Conservation (phyloP, 2,888 invertebrate genomes). For the Caradrina clavipalpis region DNA sequence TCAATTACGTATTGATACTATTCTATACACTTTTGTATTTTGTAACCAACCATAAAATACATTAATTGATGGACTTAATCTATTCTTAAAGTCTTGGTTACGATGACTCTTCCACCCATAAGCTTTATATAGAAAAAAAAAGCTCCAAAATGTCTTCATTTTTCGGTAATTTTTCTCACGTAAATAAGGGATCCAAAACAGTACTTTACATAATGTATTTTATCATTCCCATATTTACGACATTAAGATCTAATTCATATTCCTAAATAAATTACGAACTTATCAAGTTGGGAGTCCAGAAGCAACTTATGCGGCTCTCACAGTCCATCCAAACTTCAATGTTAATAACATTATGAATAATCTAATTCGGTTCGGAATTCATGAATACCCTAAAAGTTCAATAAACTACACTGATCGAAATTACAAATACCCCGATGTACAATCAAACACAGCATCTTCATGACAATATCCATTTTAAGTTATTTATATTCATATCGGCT, state of each 20-base stretch:
- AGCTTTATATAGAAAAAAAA: no score
- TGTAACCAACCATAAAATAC: no score
- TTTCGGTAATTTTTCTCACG: neutral
- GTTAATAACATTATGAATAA: slow-evolving; percentile 54
- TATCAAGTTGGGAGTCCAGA: slow-evolving; percentile 42
- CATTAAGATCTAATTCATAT: slow-evolving; percentile 30
- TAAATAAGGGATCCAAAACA: neutral
- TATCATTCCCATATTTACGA: slow-evolving; percentile 35
- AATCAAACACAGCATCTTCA: slow-evolving; percentile 60
- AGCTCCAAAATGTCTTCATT: neutral
- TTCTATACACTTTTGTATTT: no score
- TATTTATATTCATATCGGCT: slow-evolving; percentile 67
- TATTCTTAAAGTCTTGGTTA: no score
- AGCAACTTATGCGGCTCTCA: slow-evolving; percentile 34
- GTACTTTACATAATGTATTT: slow-evolving; percentile 17
- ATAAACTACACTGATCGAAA: slow-evolving; percentile 55
- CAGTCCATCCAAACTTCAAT: slow-evolving; percentile 44
- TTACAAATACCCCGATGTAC: slow-evolving; percentile 60
- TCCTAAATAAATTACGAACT: slow-evolving; percentile 43
- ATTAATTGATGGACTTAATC: no score
- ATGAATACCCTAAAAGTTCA: slow-evolving; percentile 55
- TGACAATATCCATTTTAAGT: slow-evolving; percentile 59
- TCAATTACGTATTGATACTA: no score
- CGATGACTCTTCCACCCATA: no score
- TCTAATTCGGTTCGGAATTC: slow-evolving; percentile 54